Evolutionary conservation across 1,140 invertebrate genomes (phyloP).

Genomic region (Drosophila tsacasi): DNA sequence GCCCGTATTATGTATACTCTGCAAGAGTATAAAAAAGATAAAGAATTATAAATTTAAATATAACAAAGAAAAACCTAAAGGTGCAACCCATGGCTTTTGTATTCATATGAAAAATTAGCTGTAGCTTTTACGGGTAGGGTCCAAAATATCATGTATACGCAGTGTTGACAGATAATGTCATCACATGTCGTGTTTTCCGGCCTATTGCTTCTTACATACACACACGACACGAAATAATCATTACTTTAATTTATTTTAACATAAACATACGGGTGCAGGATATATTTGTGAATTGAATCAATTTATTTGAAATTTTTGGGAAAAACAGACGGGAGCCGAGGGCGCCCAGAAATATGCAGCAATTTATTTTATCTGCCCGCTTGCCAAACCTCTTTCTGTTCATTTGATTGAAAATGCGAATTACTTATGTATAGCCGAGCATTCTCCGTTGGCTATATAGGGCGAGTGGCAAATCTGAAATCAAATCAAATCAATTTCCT

Average conservation of each 20-base stretch:
- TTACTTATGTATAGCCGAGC: conserved; percentile 70
- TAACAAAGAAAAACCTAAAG: too few relatives aligned
- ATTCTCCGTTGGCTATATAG: conserved; percentile 49
- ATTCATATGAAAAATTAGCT: too few relatives aligned
- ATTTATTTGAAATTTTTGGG: conserved; percentile 75
- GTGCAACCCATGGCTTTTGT: too few relatives aligned
- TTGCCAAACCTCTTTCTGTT: conserved; percentile 21
- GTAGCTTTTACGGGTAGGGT: not conserved
- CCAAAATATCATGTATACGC: conserved; percentile 43
- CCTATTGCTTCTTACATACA: not conserved
- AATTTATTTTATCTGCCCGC: conserved; percentile 63
- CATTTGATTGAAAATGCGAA: conserved; percentile 79
- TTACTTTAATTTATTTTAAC: conserved; percentile 79
- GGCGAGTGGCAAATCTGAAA: conserved; percentile 79
- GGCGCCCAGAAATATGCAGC: conserved; percentile 74
- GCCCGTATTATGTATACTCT: too few relatives aligned
- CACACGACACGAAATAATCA: conserved; percentile 44
- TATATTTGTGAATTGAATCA: conserved; percentile 76
- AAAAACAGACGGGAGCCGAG: conserved; percentile 1
- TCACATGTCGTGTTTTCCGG: conserved; percentile 40
- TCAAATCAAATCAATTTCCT: conserved; percentile 82
- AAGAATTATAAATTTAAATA: too few relatives aligned
- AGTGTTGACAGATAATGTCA: conserved; percentile 49
- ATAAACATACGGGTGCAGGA: conserved; percentile 20
- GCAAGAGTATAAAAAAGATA: too few relatives aligned